phyloP scores from a whole-genome alignment of 2,888 invertebrate genomes.

The Eupithecia exiguata region DNA sequence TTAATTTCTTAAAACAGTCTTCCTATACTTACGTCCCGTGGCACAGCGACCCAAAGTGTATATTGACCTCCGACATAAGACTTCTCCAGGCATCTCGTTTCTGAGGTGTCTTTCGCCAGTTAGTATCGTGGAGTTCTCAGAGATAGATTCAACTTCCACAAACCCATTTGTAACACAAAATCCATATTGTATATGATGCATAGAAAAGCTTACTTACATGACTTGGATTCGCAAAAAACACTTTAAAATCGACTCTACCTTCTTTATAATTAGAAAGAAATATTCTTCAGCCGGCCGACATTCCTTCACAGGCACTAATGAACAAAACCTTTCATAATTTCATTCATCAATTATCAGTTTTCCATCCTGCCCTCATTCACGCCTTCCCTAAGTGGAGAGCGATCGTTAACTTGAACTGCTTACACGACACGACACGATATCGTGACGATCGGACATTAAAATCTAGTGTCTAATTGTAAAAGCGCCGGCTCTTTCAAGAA shows the following conservation, averaged over 20 bases:
- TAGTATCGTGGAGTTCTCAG: too few relatives aligned
- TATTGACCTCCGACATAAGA: too few relatives aligned
- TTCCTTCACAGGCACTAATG: background rate
- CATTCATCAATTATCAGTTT: slow-evolving; percentile 25
- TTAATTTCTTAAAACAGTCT: too few relatives aligned
- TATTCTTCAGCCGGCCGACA: background rate
- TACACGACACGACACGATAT: slow-evolving; percentile 8
- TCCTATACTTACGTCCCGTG: too few relatives aligned
- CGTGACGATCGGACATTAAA: background rate
- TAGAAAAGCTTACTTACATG: too few relatives aligned
- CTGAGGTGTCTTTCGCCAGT: too few relatives aligned
- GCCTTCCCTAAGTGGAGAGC: slow-evolving; percentile 24
- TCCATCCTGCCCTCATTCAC: slow-evolving; percentile 22
- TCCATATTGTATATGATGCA: too few relatives aligned
- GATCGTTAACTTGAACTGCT: slow-evolving; percentile 11
- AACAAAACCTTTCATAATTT: slow-evolving; percentile 19
- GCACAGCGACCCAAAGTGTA: too few relatives aligned
- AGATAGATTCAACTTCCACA: too few relatives aligned
- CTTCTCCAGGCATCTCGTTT: too few relatives aligned
- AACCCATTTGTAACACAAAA: too few relatives aligned
- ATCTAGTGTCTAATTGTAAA: too few relatives aligned
- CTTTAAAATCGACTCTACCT: background rate
- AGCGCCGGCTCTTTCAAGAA: background rate
- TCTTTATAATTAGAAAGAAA: background rate
- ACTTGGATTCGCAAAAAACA: background rate